Base-by-base conservation (phyloP, 1,140 invertebrate species). In the Rhyzopertha dominica region DNA sequence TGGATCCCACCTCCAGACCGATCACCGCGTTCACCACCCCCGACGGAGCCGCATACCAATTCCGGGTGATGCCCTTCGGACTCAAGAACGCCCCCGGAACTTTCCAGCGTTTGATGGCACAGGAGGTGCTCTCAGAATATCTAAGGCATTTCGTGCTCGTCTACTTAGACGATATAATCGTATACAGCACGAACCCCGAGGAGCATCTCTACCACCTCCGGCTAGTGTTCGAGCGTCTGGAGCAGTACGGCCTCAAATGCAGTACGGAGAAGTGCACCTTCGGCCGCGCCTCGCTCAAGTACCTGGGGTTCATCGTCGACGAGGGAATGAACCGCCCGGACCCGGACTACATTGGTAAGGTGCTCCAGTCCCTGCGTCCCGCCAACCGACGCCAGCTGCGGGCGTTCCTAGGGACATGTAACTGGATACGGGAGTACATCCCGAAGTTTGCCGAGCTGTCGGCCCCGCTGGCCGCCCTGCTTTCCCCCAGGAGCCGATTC, bases 341-440 rank as follows among this genome's bases (percentile, higher is more conserved):
- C 9, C 12, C 18, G 5, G 13, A 4, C 1, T 36, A 44, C 22
- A 5, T 45, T 2, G 24, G 24, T 1, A 18, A 22, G 9, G n/a
- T n/a, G n/a, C 12, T 31, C 7, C 2, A 13, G 5, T 18, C 16
- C 3, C n/a, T n/a, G n/a, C n/a, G n/a, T n/a, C 46, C 46, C 2
- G 32, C 16, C 10, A 18, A 5, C n/a, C 9, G 30, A 14, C 32
- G 26, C 12, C 37, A 39, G 43, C 31, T 66, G 51, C 41, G 34
- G 58, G 8, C 53, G 48, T 24, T 45, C 58, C 18, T 51, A 7
- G 54, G 51, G 0, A 12, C 56, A 0, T 53, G 50, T 26, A 48
- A 53, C 25, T 61, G 54, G 56, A 5, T 62, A 2, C 20, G 54
- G 5, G 58, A 56, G 23, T 62, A 59, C 30, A 29, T 58, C 1